These are phyloP conservation scores for Girardia tigrina DNA, from an alignment of 2,888 invertebrate genomes.

Conservation along the genomic window DNA sequence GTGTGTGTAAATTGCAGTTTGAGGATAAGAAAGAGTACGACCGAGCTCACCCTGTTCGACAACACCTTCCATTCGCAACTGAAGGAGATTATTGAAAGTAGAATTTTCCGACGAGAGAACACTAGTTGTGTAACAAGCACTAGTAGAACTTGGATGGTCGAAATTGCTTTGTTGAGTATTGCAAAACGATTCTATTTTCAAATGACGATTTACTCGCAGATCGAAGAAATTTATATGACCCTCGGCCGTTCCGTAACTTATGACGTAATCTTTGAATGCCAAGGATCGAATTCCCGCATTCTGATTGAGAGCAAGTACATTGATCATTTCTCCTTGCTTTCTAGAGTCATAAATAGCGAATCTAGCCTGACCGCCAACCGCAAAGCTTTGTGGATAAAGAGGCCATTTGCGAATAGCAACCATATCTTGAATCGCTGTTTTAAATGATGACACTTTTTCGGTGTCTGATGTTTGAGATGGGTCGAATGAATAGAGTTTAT, in stretches of 20 bases:
- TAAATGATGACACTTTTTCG: not conserved
- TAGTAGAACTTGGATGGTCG: too few relatives aligned
- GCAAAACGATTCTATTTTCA: not conserved
- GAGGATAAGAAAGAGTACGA: slow-evolving; percentile 14
- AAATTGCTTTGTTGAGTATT: not conserved
- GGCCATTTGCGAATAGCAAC: slow-evolving; percentile 30
- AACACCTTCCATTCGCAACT: not conserved
- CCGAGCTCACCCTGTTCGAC: slow-evolving; percentile 16
- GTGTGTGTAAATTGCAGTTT: slow-evolving; percentile 75
- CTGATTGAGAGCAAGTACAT: slow-evolving; percentile 29
- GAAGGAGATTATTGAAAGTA: not conserved
- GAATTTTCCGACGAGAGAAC: not conserved
- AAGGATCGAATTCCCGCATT: slow-evolving; percentile 63
- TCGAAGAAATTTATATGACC: slow-evolving; percentile 86
- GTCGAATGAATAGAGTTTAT: slow-evolving; percentile 25
- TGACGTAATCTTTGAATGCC: slow-evolving; percentile 71
- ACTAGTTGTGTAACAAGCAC: not conserved
- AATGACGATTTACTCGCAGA: slow-evolving; percentile 36
- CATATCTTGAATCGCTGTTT: slow-evolving; percentile 15
- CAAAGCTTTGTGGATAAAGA: not conserved
- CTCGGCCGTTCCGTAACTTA: slow-evolving; percentile 81
- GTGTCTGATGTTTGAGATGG: not conserved
- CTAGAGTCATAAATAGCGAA: slow-evolving; percentile 21
- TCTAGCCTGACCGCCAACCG: not conserved
- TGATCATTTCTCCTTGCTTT: not conserved